phyloP scores from a whole-genome alignment of 2,797 vertebrate species.

The Corythornis leucogaster region DNA sequence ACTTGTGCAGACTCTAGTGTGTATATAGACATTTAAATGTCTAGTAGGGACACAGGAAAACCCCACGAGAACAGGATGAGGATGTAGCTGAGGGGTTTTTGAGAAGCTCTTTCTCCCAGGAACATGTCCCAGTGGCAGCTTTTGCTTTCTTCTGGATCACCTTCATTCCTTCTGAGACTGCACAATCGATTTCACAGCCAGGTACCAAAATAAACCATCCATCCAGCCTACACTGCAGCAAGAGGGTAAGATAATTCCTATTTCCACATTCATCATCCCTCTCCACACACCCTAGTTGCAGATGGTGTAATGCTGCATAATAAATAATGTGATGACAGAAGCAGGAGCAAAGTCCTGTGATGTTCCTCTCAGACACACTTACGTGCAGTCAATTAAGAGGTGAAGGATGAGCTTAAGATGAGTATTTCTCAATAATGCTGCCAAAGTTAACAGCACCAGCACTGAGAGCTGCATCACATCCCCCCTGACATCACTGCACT shows the following conservation, averaged over 20 bases:
- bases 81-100: neutral
- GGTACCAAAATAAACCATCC: neutral
- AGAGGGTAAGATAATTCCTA: neutral
- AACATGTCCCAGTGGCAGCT: neutral
- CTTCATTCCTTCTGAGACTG: neutral
- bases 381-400: neutral
- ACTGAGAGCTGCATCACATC: neutral
- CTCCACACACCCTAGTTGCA: neutral
- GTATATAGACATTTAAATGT: too few relatives aligned
- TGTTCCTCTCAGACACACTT: neutral
- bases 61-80: fast-evolving
- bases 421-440: neutral
- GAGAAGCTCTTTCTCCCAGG: neutral
- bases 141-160: neutral
- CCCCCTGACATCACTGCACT: neutral
- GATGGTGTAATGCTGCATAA: neutral
- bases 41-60: neutral
- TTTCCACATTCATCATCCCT: neutral
- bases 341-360: neutral
- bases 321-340: neutral
- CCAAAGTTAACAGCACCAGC: neutral
- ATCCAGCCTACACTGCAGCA: neutral
- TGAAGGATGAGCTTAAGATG: neutral
- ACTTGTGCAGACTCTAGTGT: too few relatives aligned
- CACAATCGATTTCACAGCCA: neutral